These are phyloP conservation scores for Dorcus hopei DNA, from an alignment of 2,888 invertebrate genomes.

Conservation along the genomic window DNA sequence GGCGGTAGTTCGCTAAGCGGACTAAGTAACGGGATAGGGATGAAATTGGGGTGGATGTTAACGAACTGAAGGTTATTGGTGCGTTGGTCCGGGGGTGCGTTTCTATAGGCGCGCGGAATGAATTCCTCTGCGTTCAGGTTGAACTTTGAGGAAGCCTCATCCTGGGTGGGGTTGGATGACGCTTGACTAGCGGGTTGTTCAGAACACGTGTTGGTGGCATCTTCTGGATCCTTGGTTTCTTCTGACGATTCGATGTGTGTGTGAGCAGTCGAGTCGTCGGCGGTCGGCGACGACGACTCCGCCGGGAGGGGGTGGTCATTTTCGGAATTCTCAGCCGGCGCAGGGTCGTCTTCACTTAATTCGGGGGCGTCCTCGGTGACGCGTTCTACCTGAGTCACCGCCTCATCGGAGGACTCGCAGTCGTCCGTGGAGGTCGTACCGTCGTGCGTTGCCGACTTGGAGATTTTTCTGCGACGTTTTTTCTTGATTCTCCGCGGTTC, in stretches of 20 bases:
- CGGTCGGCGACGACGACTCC: not conserved
- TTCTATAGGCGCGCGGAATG: conserved; percentile 43
- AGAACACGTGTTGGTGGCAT: conserved; percentile 2
- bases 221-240: not conserved
- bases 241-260: not conserved
- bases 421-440: conserved; percentile 26
- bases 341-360: too few relatives aligned
- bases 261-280: not conserved
- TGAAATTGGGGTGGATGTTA: conserved; percentile 39
- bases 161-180: not conserved
- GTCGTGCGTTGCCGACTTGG: conserved; percentile 22
- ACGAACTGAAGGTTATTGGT: conserved; percentile 35
- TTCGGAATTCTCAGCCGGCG: not conserved
- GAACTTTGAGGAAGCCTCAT: conserved; percentile 1
- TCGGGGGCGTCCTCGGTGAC: not conserved
- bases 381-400: conserved; percentile 20
- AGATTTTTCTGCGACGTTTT: conserved; percentile 30
- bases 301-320: conserved; percentile 2
- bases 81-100: conserved; percentile 26
- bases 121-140: conserved; percentile 48
- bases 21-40: conserved; percentile 39
- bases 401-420: conserved; percentile 26
- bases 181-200: not conserved
- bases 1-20: conserved; percentile 28
- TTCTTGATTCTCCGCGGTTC: conserved; percentile 31